These are phyloP conservation scores for Tylochromis polylepis DNA, from an alignment of 2,113 vertebrate species.

Conservation along the genomic window DNA sequence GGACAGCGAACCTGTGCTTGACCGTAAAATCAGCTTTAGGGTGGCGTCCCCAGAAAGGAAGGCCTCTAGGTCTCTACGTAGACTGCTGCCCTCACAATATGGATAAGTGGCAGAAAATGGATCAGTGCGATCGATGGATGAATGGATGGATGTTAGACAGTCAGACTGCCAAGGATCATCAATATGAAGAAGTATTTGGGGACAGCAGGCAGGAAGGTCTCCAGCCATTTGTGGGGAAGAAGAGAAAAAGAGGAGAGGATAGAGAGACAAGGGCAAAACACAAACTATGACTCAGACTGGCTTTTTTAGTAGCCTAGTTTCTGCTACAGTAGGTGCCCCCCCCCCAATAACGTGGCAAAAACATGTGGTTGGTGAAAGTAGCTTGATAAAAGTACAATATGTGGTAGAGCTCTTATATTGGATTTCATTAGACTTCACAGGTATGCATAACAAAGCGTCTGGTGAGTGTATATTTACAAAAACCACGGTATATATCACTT, in stretches of 20 bases:
- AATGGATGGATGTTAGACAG: not conserved
- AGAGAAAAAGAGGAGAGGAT: not conserved
- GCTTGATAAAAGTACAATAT: not conserved
- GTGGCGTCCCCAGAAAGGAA: not conserved
- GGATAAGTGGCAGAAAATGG: not conserved
- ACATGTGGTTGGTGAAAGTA: not conserved
- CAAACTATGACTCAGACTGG: not conserved
- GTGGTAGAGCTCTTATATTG: not conserved
- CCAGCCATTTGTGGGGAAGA: too few relatives aligned
- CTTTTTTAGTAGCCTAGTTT: not conserved
- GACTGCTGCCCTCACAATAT: not conserved
- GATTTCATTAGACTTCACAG: not conserved
- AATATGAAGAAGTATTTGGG: not conserved
- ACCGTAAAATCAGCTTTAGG: not conserved
- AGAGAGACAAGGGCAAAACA: not conserved
- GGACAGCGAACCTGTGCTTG: not conserved
- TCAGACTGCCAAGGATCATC: not conserved
- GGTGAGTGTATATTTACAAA: not conserved
- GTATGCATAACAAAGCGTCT: not conserved
- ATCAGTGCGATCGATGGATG: not conserved
- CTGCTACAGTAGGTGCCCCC: not conserved
- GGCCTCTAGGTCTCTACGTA: not conserved
- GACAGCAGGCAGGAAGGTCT: not conserved
- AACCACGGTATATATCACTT: not conserved
- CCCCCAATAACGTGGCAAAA: not conserved